Percentiles rank a stretch among this genome's conserved stretches.
phyloP scores from a whole-genome alignment of 2,888 invertebrate species.

The Archaeoteleia sp. region DNA sequence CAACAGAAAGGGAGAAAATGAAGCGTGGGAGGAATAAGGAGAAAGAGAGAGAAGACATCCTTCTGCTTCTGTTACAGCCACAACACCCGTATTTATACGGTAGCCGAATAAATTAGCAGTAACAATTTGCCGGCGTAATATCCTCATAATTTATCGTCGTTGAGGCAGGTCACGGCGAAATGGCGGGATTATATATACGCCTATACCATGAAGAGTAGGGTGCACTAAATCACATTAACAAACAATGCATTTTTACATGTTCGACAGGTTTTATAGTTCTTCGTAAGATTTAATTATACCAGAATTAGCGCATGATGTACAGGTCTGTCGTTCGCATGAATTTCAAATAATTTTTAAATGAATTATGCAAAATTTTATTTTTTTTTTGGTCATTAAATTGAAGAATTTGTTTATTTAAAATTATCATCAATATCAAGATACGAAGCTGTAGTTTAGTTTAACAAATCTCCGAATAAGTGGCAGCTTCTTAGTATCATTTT shows the following conservation, averaged over 20 bases:
- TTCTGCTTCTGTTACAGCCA: conserved; percentile 23
- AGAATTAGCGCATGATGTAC: no score
- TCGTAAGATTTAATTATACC: neutral
- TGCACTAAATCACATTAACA: conserved; percentile 1
- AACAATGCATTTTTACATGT: neutral
- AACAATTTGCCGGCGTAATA: conserved; percentile 62
- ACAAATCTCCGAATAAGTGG: no score
- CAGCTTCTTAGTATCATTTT: no score
- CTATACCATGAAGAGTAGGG: conserved; percentile 15
- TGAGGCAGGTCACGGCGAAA: conserved; percentile 56
- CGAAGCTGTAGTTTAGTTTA: no score
- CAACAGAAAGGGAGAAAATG: conserved; percentile 6
- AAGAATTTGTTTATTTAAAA: no score
- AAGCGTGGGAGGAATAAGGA: conserved; percentile 15
- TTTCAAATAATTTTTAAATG: no score
- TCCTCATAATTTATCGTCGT: conserved; percentile 60
- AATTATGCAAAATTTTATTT: no score
- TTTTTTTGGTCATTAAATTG: no score
- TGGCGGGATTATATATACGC: conserved; percentile 24
- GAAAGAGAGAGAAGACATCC: conserved; percentile 19
- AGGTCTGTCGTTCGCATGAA: no score
- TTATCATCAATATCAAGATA: no score
- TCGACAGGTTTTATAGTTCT: neutral
- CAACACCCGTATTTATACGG: conserved; percentile 53
- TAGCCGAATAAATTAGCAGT: conserved; percentile 65